Conservation (phyloP, 2,888 invertebrate genomes). For the Caenorhabditis wallacei region DNA sequence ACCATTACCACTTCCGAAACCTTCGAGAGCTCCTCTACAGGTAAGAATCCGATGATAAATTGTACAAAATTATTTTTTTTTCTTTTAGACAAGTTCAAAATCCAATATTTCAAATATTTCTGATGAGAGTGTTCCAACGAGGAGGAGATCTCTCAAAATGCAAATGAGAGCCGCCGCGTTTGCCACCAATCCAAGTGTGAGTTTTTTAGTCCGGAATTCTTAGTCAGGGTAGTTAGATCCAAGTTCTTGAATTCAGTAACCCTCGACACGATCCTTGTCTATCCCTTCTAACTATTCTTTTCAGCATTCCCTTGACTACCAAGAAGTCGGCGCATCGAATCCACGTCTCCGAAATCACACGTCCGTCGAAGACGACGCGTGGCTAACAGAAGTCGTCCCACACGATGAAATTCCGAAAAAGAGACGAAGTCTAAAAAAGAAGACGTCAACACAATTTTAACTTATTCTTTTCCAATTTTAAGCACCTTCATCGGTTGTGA, state of each 20-base stretch:
- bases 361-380: conserved; percentile 65
- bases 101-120: conserved; percentile 54
- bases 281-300: conserved; percentile 14
- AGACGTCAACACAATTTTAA: conserved; percentile 61
- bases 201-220: background rate
- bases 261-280: too few relatives aligned
- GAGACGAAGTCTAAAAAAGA: conserved; percentile 72
- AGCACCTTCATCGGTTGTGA: conserved; percentile 38
- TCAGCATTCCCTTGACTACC: conserved; percentile 72
- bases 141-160: conserved; percentile 59
- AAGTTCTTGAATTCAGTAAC: too few relatives aligned
- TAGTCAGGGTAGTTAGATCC: too few relatives aligned
- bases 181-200: conserved; percentile 57
- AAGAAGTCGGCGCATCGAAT: conserved; percentile 49
- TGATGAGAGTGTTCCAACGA: conserved; percentile 25
- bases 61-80: background rate
- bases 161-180: conserved; percentile 61
- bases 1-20: conserved; percentile 24
- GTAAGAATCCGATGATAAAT: conserved; percentile 2
- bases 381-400: conserved; percentile 58
- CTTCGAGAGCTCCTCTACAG: conserved; percentile 46
- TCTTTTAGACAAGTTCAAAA: conserved; percentile 56
- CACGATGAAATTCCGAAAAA: conserved; percentile 68
- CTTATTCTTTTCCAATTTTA: conserved; percentile 12
- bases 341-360: conserved; percentile 65